phyloP scores from a whole-genome alignment of 2,888 invertebrate species.

The Pseudococcus jackbeardsleyi region DNA sequence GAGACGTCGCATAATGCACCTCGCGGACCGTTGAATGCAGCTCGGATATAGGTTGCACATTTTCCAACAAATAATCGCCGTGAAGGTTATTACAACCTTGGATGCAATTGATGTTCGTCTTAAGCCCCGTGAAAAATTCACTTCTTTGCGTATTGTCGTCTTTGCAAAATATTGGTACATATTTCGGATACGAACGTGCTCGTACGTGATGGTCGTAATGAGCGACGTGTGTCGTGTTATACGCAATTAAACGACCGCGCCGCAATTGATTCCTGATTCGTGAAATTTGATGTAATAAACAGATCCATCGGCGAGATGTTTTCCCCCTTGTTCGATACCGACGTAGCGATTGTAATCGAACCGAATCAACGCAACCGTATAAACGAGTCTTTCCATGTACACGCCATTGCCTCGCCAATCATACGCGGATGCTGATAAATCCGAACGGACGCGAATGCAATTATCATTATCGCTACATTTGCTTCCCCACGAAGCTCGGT shows the following conservation, averaged over 20 bases:
- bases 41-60: conserved; percentile 26
- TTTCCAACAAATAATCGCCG: background rate
- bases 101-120: background rate
- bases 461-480: background rate
- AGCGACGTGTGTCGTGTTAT: conserved; percentile 11
- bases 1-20: background rate
- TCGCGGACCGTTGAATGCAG: background rate
- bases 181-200: background rate
- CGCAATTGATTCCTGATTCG: background rate
- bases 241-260: too few species aligned
- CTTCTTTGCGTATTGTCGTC: background rate
- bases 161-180: background rate
- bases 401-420: background rate
- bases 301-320: background rate
- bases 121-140: too few species aligned
- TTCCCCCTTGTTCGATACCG: background rate
- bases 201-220: background rate
- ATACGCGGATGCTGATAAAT: background rate
- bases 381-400: background rate
- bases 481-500: background rate
- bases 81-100: conserved; percentile 25
- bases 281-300: background rate
- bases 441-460: background rate
- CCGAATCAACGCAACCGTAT: background rate
- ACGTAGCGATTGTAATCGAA: conserved; percentile 6